Percentiles rank a stretch among this genome's conserved stretches.
Conservation (phyloP, 2,113 vertebrate genomes). For the Ramphastos sulfuratus region DNA sequence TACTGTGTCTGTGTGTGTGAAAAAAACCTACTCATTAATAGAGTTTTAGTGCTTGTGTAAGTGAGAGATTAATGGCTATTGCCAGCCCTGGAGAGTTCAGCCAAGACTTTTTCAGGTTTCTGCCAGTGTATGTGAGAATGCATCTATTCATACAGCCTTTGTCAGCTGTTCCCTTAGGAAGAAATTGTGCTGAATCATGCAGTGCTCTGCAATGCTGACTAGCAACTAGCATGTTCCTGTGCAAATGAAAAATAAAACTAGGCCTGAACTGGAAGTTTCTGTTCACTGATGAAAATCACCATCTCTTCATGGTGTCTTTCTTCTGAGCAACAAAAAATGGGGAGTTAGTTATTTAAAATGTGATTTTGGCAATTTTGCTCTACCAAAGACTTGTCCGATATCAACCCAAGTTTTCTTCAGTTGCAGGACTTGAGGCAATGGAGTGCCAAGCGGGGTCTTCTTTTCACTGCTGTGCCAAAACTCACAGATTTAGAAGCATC, state of each 20-base stretch:
- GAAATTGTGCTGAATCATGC: background rate
- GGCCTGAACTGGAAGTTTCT: background rate
- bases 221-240: background rate
- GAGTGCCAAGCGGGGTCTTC: background rate
- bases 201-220: background rate
- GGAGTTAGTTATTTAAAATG: background rate
- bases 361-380: background rate
- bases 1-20: background rate
- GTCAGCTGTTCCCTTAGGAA: background rate
- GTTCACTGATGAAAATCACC: background rate
- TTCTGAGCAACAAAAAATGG: background rate
- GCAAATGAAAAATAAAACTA: background rate
- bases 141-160: background rate
- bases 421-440: background rate
- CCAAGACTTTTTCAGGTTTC: background rate
- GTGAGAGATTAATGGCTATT: background rate
- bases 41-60: background rate
- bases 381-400: background rate
- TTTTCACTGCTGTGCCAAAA: background rate
- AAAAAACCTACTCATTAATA: background rate
- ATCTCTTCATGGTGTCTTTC: background rate
- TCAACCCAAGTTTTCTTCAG: background rate
- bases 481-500: background rate
- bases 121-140: background rate
- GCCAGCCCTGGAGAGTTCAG: background rate